A percentile compares a stretch with the other conserved stretches of the same genome.
phyloP scores from a whole-genome alignment of 2,888 invertebrate genomes.

The Ditula angustiorana region DNA sequence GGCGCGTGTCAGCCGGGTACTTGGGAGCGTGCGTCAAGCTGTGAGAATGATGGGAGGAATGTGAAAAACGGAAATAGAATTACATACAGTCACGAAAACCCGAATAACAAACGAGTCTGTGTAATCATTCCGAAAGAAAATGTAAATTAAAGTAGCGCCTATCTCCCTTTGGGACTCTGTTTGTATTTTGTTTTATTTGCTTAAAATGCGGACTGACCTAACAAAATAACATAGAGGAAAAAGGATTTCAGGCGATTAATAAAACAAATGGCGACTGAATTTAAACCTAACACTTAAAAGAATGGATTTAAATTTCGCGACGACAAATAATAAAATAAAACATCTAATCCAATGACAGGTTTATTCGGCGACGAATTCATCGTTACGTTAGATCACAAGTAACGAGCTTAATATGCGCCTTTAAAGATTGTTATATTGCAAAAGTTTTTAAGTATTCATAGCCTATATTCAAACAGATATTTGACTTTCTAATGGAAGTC shows the following conservation, averaged over 20 bases:
- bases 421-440: constrained; percentile 5
- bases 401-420: background rate
- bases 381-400: background rate
- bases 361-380: background rate
- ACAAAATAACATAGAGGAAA: background rate
- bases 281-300: background rate
- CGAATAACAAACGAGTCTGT: constrained; percentile 40
- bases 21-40: constrained; percentile 46
- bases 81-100: constrained; percentile 47
- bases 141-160: constrained; percentile 37
- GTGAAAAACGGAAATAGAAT: constrained; percentile 54
- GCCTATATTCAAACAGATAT: constrained; percentile 19
- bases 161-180: constrained; percentile 20
- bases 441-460: constrained; percentile 25
- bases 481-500: constrained; percentile 13
- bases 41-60: constrained; percentile 46
- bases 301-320: background rate
- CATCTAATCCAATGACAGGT: background rate
- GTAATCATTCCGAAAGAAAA: constrained; percentile 39
- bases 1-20: constrained; percentile 49
- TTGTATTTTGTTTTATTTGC: constrained; percentile 25
- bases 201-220: background rate
- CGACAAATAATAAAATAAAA: background rate
- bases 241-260: background rate
- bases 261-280: constrained; percentile 7